Percentiles rank a stretch among this genome's conserved stretches.
Evolutionary conservation across 37 sponge, comb jelly and placozoan species (phyloP).

Genomic region (Hexactinellida sp.): DNA sequence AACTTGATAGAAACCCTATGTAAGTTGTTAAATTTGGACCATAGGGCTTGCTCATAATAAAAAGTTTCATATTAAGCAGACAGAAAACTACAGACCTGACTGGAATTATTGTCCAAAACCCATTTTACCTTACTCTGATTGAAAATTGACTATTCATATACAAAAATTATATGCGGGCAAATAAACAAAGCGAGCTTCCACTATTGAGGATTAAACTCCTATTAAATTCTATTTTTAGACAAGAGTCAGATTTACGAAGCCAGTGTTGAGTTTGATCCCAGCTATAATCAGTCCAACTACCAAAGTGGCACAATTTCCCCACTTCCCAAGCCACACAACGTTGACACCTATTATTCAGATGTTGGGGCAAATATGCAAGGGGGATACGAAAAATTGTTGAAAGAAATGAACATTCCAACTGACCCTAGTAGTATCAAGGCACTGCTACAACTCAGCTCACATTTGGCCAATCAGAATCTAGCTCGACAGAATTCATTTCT

Average conservation of each 20-base stretch:
- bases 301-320: background rate
- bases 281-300: background rate
- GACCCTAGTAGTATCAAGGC: background rate
- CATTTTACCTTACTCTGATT: too few species aligned
- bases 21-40: too few species aligned
- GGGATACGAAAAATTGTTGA: background rate
- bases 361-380: background rate
- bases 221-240: background rate
- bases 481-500: background rate
- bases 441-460: background rate
- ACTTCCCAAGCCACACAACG: background rate
- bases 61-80: too few species aligned
- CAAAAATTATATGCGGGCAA: too few species aligned
- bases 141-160: too few species aligned
- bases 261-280: background rate
- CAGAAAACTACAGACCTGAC: too few species aligned
- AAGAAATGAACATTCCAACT: constrained; percentile 14
- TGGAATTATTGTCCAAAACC: too few species aligned
- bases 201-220: too few species aligned
- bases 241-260: background rate
- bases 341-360: constrained; percentile 1
- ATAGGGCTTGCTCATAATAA: too few species aligned
- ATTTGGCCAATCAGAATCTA: constrained; percentile 3
- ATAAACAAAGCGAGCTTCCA: too few species aligned
- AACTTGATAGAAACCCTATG: too few species aligned